These are phyloP conservation scores for Philaenus spumarius DNA, from an alignment of 1,140 invertebrate species.

Conservation along the genomic window DNA sequence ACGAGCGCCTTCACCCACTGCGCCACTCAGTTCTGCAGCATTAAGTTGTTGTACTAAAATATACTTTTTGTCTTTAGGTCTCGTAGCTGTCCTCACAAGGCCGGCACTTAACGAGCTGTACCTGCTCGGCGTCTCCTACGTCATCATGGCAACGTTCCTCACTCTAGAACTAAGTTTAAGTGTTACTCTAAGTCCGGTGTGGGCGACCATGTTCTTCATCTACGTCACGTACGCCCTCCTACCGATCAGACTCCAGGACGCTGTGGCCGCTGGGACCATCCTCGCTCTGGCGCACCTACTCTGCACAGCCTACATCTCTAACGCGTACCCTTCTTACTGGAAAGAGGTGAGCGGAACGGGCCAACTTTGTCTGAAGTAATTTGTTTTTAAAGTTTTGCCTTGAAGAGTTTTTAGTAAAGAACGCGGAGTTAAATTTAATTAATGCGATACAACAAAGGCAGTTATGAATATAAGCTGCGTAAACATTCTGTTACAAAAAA, in stretches of 20 bases:
- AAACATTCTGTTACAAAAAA: too few species aligned
- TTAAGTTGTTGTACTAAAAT: too few species aligned
- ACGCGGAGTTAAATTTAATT: too few species aligned
- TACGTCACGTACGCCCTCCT: conserved; percentile 85
- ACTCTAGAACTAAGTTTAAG: conserved; percentile 53
- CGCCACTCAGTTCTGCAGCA: too few species aligned
- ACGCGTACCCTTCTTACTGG: neutral
- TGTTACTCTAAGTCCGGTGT: conserved; percentile 36
- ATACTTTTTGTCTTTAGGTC: conserved; percentile 39
- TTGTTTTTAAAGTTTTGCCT: too few species aligned
- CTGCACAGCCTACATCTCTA: conserved; percentile 1
- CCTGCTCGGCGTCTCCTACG: conserved; percentile 72
- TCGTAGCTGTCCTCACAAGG: conserved; percentile 66
- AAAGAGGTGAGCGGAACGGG: conserved; percentile 11
- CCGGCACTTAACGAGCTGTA: conserved; percentile 83
- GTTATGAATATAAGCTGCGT: too few species aligned
- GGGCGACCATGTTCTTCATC: conserved; percentile 60
- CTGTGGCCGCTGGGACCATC: conserved; percentile 60
- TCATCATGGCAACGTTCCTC: conserved; percentile 65
- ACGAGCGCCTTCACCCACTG: too few species aligned
- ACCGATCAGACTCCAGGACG: conserved; percentile 73
- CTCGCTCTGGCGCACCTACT: conserved; percentile 61
- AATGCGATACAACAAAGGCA: too few species aligned
- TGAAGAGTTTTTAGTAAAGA: too few species aligned
- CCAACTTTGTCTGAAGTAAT: too few species aligned